Percentiles rank a stretch among this genome's conserved stretches.
Evolutionary conservation across 37 sponge, comb jelly and placozoan genomes (phyloP).

Genomic region (Aplysina aerophoba): DNA sequence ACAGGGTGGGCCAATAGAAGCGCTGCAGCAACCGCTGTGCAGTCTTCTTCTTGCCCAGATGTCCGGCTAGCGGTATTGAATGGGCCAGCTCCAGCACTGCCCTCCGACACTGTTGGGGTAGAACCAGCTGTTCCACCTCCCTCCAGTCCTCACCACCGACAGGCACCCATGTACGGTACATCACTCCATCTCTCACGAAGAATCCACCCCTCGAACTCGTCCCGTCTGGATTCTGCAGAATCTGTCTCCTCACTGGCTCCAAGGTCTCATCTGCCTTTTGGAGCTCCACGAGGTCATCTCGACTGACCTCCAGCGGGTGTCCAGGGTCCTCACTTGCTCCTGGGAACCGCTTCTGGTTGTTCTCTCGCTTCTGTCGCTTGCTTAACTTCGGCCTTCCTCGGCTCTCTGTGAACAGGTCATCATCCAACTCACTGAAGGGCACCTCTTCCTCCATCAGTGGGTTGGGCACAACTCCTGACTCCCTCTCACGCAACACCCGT

Average conservation of each 20-base stretch:
- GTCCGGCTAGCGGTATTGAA: constrained; percentile 46
- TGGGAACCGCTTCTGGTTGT: background rate
- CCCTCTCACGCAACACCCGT: background rate
- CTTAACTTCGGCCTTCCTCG: background rate
- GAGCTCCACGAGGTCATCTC: background rate
- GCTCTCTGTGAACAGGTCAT: background rate
- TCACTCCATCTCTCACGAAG: background rate
- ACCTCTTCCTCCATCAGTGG: background rate
- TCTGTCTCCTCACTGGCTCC: background rate
- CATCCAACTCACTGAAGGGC: background rate
- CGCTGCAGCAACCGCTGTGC: constrained; percentile 40
- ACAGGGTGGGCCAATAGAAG: constrained; percentile 46
- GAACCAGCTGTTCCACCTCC: constrained; percentile 51
- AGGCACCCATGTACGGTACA: constrained; percentile 36
- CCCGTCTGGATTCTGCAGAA: background rate
- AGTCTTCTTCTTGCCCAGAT: constrained; percentile 65
- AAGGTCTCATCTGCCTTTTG: constrained; percentile 44
- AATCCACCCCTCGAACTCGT: background rate
- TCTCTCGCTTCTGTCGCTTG: background rate
- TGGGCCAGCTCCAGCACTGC: constrained; percentile 55
- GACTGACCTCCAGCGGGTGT: background rate
- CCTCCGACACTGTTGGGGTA: constrained; percentile 35
- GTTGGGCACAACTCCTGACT: constrained; percentile 14
- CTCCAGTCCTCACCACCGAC: background rate
- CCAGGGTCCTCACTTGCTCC: background rate